Percentiles rank a stretch among this genome's conserved stretches.
Conservation (phyloP, 64 coral and sea anemone genomes). For the Platygyra sinensis region DNA sequence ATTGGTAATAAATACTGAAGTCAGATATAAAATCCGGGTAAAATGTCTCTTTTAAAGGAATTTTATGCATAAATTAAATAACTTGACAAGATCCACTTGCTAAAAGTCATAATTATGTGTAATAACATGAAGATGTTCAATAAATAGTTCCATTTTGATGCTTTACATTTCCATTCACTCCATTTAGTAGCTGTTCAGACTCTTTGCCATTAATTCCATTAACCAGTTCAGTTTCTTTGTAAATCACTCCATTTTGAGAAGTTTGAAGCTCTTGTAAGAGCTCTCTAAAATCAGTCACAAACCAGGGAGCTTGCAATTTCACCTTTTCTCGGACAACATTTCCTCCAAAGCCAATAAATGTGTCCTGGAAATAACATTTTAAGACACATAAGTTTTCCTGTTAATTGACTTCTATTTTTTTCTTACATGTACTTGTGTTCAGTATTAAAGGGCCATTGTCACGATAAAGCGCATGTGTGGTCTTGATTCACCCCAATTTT, state of each 20-base stretch:
- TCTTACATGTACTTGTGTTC: too few relatives aligned
- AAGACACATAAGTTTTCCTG: not conserved
- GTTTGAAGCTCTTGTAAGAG: slow-evolving; percentile 74
- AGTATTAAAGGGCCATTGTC: too few relatives aligned
- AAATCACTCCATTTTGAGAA: not conserved
- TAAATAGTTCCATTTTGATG: slow-evolving; percentile 1
- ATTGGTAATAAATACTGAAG: not conserved
- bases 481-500: too few relatives aligned
- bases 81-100: not conserved
- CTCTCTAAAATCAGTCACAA: slow-evolving; percentile 80
- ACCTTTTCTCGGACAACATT: slow-evolving; percentile 96
- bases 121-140: not conserved
- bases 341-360: slow-evolving; percentile 98
- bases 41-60: not conserved
- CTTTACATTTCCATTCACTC: not conserved
- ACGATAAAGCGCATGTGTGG: too few relatives aligned
- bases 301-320: slow-evolving; percentile 78
- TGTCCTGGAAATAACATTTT: slow-evolving; percentile 66
- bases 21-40: not conserved
- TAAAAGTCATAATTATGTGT: not conserved
- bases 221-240: slow-evolving; percentile 2
- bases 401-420: too few relatives aligned
- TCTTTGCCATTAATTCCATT: not conserved
- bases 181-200: not conserved
- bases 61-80: not conserved